Conservation (phyloP, 1,140 invertebrate genomes). For the Euschistus heros region DNA sequence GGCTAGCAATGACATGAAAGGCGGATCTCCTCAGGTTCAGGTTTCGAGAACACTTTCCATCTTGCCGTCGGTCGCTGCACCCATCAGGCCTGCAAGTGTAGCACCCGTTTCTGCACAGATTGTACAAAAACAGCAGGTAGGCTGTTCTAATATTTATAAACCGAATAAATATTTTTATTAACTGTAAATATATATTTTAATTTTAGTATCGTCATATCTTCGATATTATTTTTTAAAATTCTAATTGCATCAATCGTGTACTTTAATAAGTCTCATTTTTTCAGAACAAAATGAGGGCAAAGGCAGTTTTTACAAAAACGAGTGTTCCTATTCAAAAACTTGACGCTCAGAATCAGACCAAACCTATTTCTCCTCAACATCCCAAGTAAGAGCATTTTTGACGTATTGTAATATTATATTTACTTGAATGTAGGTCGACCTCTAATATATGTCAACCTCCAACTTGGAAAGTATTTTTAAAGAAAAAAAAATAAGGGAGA, state of each 20-base stretch:
- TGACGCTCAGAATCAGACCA: slow-evolving; percentile 60
- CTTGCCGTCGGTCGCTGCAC: slow-evolving; percentile 31
- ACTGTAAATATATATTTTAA: neutral
- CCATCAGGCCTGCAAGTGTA: slow-evolving; percentile 52
- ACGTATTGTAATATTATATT: slow-evolving; percentile 29
- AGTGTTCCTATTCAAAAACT: slow-evolving; percentile 40
- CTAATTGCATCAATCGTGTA: no score
- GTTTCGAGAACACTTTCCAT: slow-evolving; percentile 32
- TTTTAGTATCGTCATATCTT: no score
- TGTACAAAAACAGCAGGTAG: slow-evolving; percentile 26
- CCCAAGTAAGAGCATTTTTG: neutral
- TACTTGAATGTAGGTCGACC: no score
- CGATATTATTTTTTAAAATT: no score
- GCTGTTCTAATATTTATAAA: neutral
- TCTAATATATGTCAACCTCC: no score
- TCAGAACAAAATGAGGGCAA: slow-evolving; percentile 29
- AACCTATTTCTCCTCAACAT: slow-evolving; percentile 33
- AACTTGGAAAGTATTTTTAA: no score
- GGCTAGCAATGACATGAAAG: slow-evolving; percentile 13
- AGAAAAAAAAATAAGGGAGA: no score
- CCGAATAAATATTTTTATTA: neutral
- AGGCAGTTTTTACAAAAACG: slow-evolving; percentile 22
- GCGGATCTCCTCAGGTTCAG: slow-evolving; percentile 6
- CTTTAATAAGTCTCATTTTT: neutral
- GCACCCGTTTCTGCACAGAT: slow-evolving; percentile 5